phyloP scores from a whole-genome alignment of 2,888 invertebrate species.

The Plusia festucae region DNA sequence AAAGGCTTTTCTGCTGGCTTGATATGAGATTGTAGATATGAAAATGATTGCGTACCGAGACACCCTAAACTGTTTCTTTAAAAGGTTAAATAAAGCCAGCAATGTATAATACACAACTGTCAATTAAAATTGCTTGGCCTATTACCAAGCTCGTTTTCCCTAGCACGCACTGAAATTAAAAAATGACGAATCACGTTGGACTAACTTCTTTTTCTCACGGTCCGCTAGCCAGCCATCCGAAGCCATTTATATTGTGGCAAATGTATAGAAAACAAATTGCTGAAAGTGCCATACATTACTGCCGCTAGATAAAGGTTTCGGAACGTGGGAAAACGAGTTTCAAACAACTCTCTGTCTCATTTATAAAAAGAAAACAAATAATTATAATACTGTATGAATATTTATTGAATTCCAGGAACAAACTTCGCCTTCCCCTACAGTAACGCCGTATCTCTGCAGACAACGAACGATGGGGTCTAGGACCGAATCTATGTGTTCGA shows the following conservation, averaged over 20 bases:
- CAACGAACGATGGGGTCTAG: slow-evolving; percentile 92
- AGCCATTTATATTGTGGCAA: neutral
- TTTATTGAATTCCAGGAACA: slow-evolving; percentile 76
- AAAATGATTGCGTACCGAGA: neutral
- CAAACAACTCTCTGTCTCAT: neutral
- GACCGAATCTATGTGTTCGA: slow-evolving; percentile 80
- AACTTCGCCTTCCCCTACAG: slow-evolving; percentile 92
- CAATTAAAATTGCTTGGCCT: neutral
- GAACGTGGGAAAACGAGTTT: neutral
- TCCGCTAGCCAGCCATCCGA: neutral
- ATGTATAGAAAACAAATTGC: neutral
- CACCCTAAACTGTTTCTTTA: neutral
- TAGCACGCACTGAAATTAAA: neutral
- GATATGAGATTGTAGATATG: neutral
- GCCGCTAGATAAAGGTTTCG: neutral
- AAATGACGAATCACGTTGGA: neutral
- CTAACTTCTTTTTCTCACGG: neutral
- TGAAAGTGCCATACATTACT: neutral
- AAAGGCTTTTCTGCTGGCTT: neutral
- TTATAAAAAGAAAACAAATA: neutral
- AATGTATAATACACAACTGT: neutral
- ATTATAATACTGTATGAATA: slow-evolving; percentile 31
- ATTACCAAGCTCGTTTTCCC: neutral
- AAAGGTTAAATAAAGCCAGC: neutral
- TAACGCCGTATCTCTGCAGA: slow-evolving; percentile 94